Conservation (phyloP, 37 sponge, comb jelly and placozoan genomes). For the Amphimedon queenslandica region DNA sequence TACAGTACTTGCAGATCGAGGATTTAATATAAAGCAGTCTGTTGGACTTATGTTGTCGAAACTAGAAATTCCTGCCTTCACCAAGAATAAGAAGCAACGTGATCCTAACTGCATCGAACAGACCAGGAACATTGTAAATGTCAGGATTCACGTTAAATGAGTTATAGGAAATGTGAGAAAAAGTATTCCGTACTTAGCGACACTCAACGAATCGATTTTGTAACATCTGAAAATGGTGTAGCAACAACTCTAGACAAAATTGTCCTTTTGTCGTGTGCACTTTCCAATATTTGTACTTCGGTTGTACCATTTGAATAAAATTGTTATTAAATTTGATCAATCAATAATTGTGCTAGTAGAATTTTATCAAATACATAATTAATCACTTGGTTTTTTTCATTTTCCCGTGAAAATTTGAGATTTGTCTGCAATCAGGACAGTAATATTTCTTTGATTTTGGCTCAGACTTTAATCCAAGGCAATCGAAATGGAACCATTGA, state of each 20-base stretch:
- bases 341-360: background rate
- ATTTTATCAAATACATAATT: background rate
- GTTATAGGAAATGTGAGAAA: slow-evolving; percentile 59
- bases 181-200: too few species aligned
- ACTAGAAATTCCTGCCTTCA: slow-evolving; percentile 62
- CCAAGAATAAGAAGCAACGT: slow-evolving; percentile 62
- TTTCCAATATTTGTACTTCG: background rate
- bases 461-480: slow-evolving; percentile 6
- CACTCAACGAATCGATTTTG: too few species aligned
- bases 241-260: background rate
- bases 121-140: slow-evolving; percentile 68
- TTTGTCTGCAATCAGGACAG: slow-evolving; percentile 41
- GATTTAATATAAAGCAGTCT: slow-evolving; percentile 68
- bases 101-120: slow-evolving; percentile 45
- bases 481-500: slow-evolving; percentile 36
- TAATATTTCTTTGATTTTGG: slow-evolving; percentile 19
- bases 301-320: background rate
- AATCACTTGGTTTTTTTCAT: too few species aligned
- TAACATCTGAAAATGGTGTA: too few species aligned
- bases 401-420: too few species aligned
- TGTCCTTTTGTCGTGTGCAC: background rate
- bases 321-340: background rate
- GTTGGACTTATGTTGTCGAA: slow-evolving; percentile 50
- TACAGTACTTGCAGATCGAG: slow-evolving; percentile 63
- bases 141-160: slow-evolving; percentile 77